Evolutionary conservation across 2,113 vertebrate species (phyloP), one percentile per base, ranked within the genome.

Genomic region (Clarias batrachus): DNA sequence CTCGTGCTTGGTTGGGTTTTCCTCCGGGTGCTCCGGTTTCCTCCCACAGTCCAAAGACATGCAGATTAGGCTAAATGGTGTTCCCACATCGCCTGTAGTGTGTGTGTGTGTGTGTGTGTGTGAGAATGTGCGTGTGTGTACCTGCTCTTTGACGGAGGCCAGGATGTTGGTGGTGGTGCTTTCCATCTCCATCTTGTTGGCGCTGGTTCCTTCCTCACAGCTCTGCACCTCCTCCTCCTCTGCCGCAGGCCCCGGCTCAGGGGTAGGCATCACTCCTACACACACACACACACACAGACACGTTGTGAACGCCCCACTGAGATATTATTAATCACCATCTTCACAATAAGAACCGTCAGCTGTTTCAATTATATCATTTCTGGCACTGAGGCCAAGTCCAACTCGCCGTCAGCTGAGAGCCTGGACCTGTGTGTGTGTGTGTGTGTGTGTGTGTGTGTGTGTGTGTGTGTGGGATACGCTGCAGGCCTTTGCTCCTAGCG

Each of bases 121-220:
- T 4, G 21, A 83, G 52, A 80, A 74, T 78, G 56, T 66, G 68
- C 71, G 59, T 56, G 52, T 41, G 8, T 25, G 21, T 89, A 90
- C 91, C 89, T 91, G 89, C 84, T 91, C 90, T 86, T 90, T 90
- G 65, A 90, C 90, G 7, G 90, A 90, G 65, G 90, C 90, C 88
- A 90, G 88, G 66, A 90, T 89, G 86, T 85, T 90, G 77, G 86
- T 88, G 81, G 88, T 87, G 81, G 84, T 86, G 70, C 84, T 84
- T 70, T 90, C 90, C 33, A 86, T 85, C 71, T 89, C 90, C 86
- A 90, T 90, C 86, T 85, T 89, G 62, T 77, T 88, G 89, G 85
- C 33, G 25, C 87, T 89, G 81, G 84, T 82, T 84, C 87, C 87
- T 70, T 77, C 88, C n/a, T 84, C 77, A 60, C 62, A 73, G 70